A percentile compares a stretch with the other conserved stretches of the same genome.
Evolutionary conservation across 2,113 vertebrate genomes (phyloP).

Genomic region (Trichomycterus rosablanca): DNA sequence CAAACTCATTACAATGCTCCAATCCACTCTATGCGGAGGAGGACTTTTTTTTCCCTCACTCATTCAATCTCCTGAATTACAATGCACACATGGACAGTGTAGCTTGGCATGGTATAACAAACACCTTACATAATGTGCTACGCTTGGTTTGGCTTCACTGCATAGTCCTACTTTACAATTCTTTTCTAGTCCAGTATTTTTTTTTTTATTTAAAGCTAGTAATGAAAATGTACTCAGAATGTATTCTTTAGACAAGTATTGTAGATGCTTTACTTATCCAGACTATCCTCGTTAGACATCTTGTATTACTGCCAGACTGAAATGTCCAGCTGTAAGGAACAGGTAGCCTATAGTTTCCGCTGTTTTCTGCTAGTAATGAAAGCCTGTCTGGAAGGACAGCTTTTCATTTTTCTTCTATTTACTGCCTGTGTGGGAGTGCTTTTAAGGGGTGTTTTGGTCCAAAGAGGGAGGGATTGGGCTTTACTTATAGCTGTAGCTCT

Average conservation of each 20-base stretch:
- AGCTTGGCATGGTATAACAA: constrained; percentile 1
- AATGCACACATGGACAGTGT: constrained; percentile 12
- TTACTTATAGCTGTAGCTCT: constrained; percentile 5
- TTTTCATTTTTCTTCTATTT: constrained; percentile 23
- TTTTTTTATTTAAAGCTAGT: constrained; percentile 9
- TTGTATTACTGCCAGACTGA: constrained; percentile 10
- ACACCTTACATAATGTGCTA: constrained; percentile 25
- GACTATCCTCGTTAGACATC: constrained; percentile 22
- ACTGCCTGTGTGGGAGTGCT: constrained; percentile 6
- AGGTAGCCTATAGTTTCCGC: neutral
- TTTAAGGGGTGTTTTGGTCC: constrained; percentile 9
- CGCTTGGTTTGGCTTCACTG: constrained; percentile 25
- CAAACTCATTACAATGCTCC: constrained; percentile 31
- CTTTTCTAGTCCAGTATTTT: neutral
- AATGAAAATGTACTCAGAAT: neutral
- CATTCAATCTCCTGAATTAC: constrained; percentile 21
- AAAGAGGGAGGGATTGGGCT: neutral
- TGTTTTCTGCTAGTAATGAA: constrained; percentile 21
- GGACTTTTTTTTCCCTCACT: neutral
- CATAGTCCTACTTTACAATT: constrained; percentile 12
- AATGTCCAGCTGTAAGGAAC: constrained; percentile 10
- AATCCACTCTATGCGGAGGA: constrained; percentile 11
- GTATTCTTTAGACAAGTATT: constrained; percentile 8
- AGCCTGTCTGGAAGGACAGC: constrained; percentile 16
- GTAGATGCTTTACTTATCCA: constrained; percentile 13